These are phyloP conservation scores for Atopsyche davidsoni DNA, from an alignment of 1,140 invertebrate species.

Conservation along the genomic window DNA sequence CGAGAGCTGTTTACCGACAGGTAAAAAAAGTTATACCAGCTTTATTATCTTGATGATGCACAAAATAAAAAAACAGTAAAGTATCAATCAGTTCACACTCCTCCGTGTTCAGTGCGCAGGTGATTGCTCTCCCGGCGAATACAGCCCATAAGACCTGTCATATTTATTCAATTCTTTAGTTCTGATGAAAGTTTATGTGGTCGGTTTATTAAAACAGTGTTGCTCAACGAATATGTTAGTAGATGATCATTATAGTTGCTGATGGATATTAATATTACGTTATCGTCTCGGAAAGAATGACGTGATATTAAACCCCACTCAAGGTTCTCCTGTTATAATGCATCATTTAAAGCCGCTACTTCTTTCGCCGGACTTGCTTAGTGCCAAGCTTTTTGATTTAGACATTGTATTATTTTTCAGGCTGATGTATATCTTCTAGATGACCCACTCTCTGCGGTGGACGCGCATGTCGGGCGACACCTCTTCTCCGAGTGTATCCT, in stretches of 20 bases:
- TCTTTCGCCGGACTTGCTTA: not conserved
- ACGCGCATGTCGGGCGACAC: slow-evolving; percentile 72
- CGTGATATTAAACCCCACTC: not conserved
- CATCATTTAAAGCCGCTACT: not conserved
- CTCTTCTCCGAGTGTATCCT: slow-evolving; percentile 69
- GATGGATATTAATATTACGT: too few relatives aligned
- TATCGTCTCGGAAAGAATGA: not conserved
- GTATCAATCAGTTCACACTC: not conserved
- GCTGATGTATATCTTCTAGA: slow-evolving; percentile 75
- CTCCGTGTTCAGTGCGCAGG: not conserved
- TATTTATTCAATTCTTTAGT: too few relatives aligned
- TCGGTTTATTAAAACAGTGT: too few relatives aligned
- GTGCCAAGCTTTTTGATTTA: not conserved
- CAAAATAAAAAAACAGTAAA: too few relatives aligned
- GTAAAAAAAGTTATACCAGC: slow-evolving; percentile 29
- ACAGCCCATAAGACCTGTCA: too few relatives aligned
- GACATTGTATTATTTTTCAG: slow-evolving; percentile 36
- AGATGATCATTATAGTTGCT: too few relatives aligned
- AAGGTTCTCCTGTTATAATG: not conserved
- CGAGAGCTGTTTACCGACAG: slow-evolving; percentile 46
- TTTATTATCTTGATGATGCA: not conserved
- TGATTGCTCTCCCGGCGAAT: too few relatives aligned
- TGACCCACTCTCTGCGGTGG: slow-evolving; percentile 77
- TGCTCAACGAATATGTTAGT: too few relatives aligned
- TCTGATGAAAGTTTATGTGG: too few relatives aligned